phyloP scores from a whole-genome alignment of 2,888 invertebrate genomes.

The Malacosoma neustria region DNA sequence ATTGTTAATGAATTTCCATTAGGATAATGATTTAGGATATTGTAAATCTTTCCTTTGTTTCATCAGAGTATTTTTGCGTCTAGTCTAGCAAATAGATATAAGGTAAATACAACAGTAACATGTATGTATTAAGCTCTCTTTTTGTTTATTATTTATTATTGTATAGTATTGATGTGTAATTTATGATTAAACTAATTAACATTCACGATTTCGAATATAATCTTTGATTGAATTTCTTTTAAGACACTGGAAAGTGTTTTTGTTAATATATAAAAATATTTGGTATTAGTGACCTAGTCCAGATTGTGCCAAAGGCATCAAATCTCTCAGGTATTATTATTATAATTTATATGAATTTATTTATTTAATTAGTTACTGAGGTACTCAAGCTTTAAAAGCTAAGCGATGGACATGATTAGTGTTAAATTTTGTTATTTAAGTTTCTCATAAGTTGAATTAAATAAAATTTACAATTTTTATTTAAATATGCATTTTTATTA shows the following conservation, averaged over 20 bases:
- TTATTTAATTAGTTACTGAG: slow-evolving; percentile 25
- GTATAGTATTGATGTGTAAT: too few species aligned
- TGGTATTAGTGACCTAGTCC: slow-evolving; percentile 49
- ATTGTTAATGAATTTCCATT: slow-evolving; percentile 52
- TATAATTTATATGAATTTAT: slow-evolving; percentile 26
- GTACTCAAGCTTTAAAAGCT: slow-evolving; percentile 50
- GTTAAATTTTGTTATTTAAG: slow-evolving; percentile 31
- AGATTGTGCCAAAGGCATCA: slow-evolving; percentile 61
- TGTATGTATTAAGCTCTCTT: slow-evolving; percentile 34
- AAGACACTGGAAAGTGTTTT: too few species aligned
- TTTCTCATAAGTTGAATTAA: slow-evolving; percentile 18
- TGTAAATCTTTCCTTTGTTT: background rate
- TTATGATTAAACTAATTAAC: too few species aligned
- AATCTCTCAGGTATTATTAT: slow-evolving; percentile 46
- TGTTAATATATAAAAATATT: too few species aligned
- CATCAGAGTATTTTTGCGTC: slow-evolving; percentile 17
- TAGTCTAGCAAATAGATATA: slow-evolving; percentile 20
- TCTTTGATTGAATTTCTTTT: too few species aligned
- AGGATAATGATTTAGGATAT: slow-evolving; percentile 23
- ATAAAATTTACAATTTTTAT: slow-evolving; percentile 39
- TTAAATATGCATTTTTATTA: slow-evolving; percentile 10
- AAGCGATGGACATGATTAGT: slow-evolving; percentile 45
- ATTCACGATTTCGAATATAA: too few species aligned
- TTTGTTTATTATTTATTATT: slow-evolving; percentile 11
- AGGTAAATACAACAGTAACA: slow-evolving; percentile 14